A percentile compares a stretch with the other conserved stretches of the same genome.
These are phyloP conservation scores for Sarcophaga peregrina DNA, from an alignment of 1,140 invertebrate species.

Conservation along the genomic window DNA sequence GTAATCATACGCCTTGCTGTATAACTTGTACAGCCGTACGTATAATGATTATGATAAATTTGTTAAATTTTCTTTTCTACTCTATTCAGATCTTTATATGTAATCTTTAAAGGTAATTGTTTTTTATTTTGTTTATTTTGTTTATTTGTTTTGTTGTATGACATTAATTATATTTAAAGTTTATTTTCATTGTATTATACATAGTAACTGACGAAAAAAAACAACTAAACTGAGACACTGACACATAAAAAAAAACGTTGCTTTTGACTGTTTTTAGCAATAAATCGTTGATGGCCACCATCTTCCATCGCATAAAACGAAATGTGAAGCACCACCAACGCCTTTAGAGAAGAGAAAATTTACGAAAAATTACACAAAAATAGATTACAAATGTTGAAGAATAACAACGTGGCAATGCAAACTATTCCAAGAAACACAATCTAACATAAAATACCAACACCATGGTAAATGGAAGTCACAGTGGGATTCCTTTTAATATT, in stretches of 20 bases:
- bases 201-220: background rate
- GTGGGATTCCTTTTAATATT: constrained; percentile 2
- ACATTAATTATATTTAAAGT: too few species aligned
- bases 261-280: background rate
- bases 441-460: constrained; percentile 6
- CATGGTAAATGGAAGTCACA: background rate
- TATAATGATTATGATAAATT: constrained; percentile 5
- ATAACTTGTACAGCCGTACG: background rate
- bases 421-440: background rate
- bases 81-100: background rate
- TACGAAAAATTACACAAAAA: background rate
- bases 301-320: background rate
- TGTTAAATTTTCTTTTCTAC: background rate
- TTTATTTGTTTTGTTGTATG: too few species aligned
- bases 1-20: constrained; percentile 5
- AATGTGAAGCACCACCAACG: constrained; percentile 13
- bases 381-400: background rate
- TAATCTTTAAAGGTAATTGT: background rate
- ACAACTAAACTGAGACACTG: background rate
- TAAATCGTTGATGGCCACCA: background rate
- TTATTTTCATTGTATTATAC: too few species aligned
- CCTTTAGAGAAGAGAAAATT: constrained; percentile 1
- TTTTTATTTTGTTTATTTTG: background rate
- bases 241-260: background rate
- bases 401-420: background rate